Evolutionary conservation across 2,113 vertebrate species (phyloP).

Genomic region (Macrotis lagotis): DNA sequence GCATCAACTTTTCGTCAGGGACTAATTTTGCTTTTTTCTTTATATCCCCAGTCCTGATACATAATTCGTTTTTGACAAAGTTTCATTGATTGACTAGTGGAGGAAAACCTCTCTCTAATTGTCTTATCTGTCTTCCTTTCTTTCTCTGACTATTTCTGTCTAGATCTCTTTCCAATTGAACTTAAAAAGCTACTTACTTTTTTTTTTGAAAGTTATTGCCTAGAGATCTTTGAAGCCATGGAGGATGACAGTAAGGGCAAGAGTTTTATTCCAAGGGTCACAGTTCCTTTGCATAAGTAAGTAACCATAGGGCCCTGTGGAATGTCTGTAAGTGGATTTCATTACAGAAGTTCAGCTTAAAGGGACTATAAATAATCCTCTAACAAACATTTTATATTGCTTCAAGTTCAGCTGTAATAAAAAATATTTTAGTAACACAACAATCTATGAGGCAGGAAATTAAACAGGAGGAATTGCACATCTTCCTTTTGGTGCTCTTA

Average conservation of each 20-base stretch:
- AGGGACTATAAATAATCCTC: conserved; percentile 88
- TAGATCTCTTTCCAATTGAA: conserved; percentile 75
- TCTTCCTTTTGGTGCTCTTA: conserved; percentile 79
- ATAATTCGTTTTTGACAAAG: neutral
- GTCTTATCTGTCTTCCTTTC: neutral
- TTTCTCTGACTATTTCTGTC: conserved; percentile 28
- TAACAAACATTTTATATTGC: conserved; percentile 88
- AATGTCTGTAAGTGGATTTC: conserved; percentile 91
- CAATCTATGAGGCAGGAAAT: conserved; percentile 86
- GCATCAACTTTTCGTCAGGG: conserved; percentile 45
- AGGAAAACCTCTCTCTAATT: neutral
- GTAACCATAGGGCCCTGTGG: conserved; percentile 84
- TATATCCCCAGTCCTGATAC: neutral
- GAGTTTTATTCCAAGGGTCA: conserved; percentile 85
- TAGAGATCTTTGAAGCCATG: conserved; percentile 83
- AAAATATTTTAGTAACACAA: conserved; percentile 88
- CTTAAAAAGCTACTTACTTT: conserved; percentile 79
- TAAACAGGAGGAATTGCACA: conserved; percentile 79
- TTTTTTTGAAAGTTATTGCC: conserved; percentile 66
- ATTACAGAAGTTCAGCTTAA: conserved; percentile 90
- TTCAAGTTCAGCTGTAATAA: conserved; percentile 87
- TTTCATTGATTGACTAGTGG: neutral
- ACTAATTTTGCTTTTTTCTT: neutral
- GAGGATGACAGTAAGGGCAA: conserved; percentile 82
- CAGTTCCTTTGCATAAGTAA: conserved; percentile 87